Conservation (phyloP, 1,140 invertebrate genomes). For the Drepana arcuata region DNA sequence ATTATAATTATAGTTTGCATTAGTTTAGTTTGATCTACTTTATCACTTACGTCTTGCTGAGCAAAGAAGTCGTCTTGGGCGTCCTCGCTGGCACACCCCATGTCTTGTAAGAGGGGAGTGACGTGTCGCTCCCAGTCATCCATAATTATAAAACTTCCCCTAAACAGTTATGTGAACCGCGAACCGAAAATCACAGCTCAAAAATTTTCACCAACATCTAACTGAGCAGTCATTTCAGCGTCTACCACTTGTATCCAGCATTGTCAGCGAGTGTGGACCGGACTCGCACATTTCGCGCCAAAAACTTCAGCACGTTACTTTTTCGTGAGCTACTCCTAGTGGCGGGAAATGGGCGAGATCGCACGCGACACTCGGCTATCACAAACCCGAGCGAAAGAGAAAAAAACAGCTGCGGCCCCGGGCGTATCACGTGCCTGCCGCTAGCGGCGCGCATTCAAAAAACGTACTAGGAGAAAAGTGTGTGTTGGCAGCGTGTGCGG, state of each 20-base stretch:
- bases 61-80: constrained; percentile 70
- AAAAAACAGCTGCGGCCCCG: constrained; percentile 30
- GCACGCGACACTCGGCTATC: constrained; percentile 44
- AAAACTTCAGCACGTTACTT: constrained; percentile 42
- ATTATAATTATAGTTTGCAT: neutral
- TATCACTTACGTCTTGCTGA: constrained; percentile 66
- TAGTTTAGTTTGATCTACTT: neutral
- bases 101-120: constrained; percentile 67
- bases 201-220: constrained; percentile 43
- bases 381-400: constrained; percentile 47
- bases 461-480: constrained; percentile 56
- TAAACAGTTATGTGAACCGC: constrained; percentile 21
- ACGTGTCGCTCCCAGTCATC: constrained; percentile 72
- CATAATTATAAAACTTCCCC: constrained; percentile 51
- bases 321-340: constrained; percentile 29
- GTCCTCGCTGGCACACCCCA: constrained; percentile 66
- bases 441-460: constrained; percentile 52
- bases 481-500: constrained; percentile 34
- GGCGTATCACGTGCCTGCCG: constrained; percentile 52
- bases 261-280: constrained; percentile 4
- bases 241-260: constrained; percentile 27
- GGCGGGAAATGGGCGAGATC: constrained; percentile 46
- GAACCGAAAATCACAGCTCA: constrained; percentile 40
- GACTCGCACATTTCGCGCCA: constrained; percentile 50
- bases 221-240: constrained; percentile 30